Conservation (phyloP, 2,888 invertebrate species). For the Perdita meconis region DNA sequence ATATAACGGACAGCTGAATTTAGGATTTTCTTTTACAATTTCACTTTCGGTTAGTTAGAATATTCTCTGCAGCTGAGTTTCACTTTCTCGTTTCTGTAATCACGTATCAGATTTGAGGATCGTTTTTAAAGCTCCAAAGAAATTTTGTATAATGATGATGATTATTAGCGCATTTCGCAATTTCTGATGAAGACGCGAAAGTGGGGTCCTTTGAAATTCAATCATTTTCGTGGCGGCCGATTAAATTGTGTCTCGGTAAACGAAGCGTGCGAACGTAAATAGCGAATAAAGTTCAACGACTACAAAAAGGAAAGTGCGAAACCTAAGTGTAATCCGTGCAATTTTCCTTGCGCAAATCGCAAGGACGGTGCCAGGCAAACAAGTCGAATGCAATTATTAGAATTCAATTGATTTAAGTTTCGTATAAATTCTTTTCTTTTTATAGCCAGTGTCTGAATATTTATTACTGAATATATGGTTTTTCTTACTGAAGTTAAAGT, state of each 20-base stretch:
- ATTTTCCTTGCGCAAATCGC: constrained; percentile 2
- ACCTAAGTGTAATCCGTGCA: constrained; percentile 24
- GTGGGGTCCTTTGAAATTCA: constrained; percentile 11
- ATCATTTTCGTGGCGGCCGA: constrained; percentile 23
- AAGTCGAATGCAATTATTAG: neutral
- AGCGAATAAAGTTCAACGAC: constrained; percentile 70
- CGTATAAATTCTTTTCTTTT: too few species aligned
- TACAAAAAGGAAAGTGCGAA: constrained; percentile 73
- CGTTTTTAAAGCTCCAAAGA: too few species aligned
- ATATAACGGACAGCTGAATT: too few species aligned
- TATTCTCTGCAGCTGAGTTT: too few species aligned
- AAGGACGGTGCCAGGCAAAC: neutral
- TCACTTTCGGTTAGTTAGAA: too few species aligned
- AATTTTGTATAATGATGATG: too few species aligned
- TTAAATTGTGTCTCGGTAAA: constrained; percentile 47
- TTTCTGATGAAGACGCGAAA: neutral
- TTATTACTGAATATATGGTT: too few species aligned
- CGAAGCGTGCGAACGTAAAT: constrained; percentile 62
- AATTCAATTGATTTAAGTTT: neutral
- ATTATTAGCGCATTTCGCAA: too few species aligned
- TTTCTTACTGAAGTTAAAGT: neutral
- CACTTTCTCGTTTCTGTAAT: too few species aligned
- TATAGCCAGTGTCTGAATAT: too few species aligned
- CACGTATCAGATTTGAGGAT: too few species aligned
- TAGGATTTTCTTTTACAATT: too few species aligned